Conservation (phyloP, 2,797 vertebrate genomes). For the Anomalospiza imberbis region DNA sequence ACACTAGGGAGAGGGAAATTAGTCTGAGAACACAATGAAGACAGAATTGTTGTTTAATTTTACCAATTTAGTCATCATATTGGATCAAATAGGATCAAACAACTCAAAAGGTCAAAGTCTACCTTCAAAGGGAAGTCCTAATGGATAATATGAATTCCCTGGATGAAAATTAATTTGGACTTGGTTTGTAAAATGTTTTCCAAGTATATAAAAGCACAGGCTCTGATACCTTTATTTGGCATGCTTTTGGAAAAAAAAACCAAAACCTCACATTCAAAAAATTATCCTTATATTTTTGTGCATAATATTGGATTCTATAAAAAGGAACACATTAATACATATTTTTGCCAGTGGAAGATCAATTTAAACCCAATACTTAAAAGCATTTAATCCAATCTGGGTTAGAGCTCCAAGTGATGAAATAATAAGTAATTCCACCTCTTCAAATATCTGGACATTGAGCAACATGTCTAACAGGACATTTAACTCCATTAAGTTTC, state of each 20-base stretch:
- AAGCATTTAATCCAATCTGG: not conserved
- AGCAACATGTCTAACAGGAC: not conserved
- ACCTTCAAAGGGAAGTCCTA: not conserved
- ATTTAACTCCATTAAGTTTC: not conserved
- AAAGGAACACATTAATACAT: not conserved
- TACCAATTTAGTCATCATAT: not conserved
- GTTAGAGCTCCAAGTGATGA: not conserved
- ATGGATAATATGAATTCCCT: not conserved
- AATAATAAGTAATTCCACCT: not conserved
- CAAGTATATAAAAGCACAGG: not conserved
- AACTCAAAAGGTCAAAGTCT: not conserved
- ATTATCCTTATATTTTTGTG: not conserved
- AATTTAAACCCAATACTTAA: not conserved
- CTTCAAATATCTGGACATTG: not conserved
- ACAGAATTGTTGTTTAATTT: not conserved
- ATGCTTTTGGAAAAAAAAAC: not conserved
- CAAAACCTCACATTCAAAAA: not conserved
- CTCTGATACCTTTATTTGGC: not conserved
- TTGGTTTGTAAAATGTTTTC: not conserved
- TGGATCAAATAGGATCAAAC: not conserved
- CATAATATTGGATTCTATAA: not conserved
- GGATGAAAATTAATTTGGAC: not conserved
- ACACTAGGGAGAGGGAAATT: not conserved
- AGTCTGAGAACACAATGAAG: not conserved
- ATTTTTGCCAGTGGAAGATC: not conserved